Percentiles rank a stretch among this genome's conserved stretches.
These are phyloP conservation scores for Leptopilina myrica DNA, from an alignment of 2,888 invertebrate species.

Conservation along the genomic window DNA sequence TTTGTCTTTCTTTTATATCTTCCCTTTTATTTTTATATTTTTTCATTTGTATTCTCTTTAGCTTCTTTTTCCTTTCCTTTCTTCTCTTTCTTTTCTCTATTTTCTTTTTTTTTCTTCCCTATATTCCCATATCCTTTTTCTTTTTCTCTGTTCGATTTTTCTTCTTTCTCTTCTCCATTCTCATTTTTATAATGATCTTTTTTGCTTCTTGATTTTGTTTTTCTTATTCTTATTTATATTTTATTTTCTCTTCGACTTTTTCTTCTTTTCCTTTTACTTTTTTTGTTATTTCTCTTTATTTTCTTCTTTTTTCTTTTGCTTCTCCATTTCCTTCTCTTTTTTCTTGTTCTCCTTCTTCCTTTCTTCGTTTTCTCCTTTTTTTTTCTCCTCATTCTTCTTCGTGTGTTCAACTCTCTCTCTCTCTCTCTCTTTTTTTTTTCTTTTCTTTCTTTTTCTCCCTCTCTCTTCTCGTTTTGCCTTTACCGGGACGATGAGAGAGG, in stretches of 20 bases:
- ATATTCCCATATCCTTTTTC: slow-evolving; percentile 42
- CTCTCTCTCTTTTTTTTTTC: neutral
- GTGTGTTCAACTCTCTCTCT: neutral
- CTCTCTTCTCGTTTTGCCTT: slow-evolving; percentile 29
- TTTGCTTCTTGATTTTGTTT: neutral
- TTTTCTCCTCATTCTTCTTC: too few relatives aligned
- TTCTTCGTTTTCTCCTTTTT: neutral
- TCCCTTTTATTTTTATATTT: neutral
- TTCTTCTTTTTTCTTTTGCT: neutral
- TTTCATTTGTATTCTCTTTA: slow-evolving; percentile 42
- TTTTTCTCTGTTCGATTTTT: slow-evolving; percentile 48
- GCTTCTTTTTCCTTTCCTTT: slow-evolving; percentile 48
- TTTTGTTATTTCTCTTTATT: too few relatives aligned
- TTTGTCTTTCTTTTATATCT: neutral
- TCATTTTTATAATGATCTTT: neutral
- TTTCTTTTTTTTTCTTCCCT: neutral
- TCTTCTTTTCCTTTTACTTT: neutral
- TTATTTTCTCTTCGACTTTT: slow-evolving; percentile 47
- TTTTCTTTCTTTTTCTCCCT: neutral
- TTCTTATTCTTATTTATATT: slow-evolving; percentile 46
- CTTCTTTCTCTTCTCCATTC: slow-evolving; percentile 3
- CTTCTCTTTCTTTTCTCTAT: slow-evolving; percentile 1
- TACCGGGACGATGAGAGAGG: slow-evolving; percentile 4
- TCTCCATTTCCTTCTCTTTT: neutral
- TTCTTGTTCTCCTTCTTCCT: slow-evolving; percentile 47